phyloP scores from a whole-genome alignment of 2,797 vertebrate species.

The Acridotheres tristis region DNA sequence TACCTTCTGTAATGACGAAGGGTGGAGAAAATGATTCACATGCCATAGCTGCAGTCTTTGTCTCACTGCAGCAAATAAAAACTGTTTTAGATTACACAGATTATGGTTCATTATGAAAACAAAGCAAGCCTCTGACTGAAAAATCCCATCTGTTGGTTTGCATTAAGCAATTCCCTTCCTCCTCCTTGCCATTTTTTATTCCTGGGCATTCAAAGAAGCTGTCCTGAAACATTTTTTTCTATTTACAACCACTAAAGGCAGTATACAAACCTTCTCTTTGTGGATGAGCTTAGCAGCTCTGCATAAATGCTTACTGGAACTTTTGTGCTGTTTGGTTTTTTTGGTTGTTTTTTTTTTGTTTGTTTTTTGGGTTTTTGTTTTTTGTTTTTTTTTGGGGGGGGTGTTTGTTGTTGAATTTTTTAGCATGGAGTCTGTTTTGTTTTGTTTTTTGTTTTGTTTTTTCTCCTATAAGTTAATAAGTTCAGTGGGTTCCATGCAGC shows the following conservation, averaged over 20 bases:
- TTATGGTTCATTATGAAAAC: constrained; percentile 52
- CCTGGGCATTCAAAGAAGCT: constrained; percentile 5
- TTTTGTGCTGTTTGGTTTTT: neutral
- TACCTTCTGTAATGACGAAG: rapidly evolving
- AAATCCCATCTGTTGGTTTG: constrained; percentile 46
- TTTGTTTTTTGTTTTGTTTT: neutral
- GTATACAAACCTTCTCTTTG: neutral
- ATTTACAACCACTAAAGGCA: neutral
- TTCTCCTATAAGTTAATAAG: neutral
- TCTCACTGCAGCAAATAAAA: constrained; percentile 38
- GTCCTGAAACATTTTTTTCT: neutral
- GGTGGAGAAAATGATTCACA: neutral
- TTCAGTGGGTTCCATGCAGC: neutral
- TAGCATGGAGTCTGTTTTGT: rapidly evolving
- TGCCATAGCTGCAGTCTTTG: neutral
- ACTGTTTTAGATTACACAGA: constrained; percentile 34
- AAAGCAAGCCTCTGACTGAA: constrained; percentile 34
- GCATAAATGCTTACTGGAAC: neutral
- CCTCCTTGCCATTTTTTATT: neutral
- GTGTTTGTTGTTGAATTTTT: neutral
- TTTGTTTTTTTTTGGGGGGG: neutral
- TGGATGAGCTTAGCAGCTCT: neutral
- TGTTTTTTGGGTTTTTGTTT: too few species aligned
- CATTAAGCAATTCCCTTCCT: constrained; percentile 18
- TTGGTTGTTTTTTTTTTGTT: too few species aligned